Base-by-base conservation (phyloP, 2,888 invertebrate species). In the Parapristionchus giblindavisi region DNA sequence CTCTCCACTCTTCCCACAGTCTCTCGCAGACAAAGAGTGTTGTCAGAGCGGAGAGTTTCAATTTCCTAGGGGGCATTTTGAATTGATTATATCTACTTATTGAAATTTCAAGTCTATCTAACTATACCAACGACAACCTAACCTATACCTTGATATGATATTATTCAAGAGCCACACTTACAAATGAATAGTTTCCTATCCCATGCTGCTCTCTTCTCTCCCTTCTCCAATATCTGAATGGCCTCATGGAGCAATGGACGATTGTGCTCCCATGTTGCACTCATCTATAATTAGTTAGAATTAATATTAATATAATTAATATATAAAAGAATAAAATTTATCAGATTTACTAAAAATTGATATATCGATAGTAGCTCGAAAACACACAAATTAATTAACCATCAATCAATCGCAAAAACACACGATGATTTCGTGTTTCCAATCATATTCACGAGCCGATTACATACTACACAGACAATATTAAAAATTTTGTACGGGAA, bases 141-240 rank as follows among this genome's bases (percentile, higher is more conserved):
- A 32, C 1, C 61, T 17, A 21, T n/a, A 8, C 21, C 6, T 1
- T 5, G 14, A 24, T n/a, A 4, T 21, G 32, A 3, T 60, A 14
- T 21, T 5, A 60, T 6, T 24, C 52, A 4, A 27, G 27, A 52
- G 11, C 27, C 1, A 0, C n/a, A 68, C 14, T 77, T 43, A 27
- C 79, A 84, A 29, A 80, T 72, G 60, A 79, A 83, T 32, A 81
- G 58, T 29, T 77, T 72, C 24, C 83, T 61, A 66, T 87, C 87
- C 74, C 79, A 80, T 34, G 81, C 75, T 11, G 85, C 87, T 5
- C 87, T 68, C 38, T 80, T 75, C 76, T 87, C 85, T 21, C 86
- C 87, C 34, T 85, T 85, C 14, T 81, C 77, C 3, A 87, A 78
- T 27, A 85, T 85, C 24, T 79, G 79, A 51, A 84, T 80, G 32